phyloP scores from a whole-genome alignment of 2,113 vertebrate species.

The Bos taurus region DNA sequence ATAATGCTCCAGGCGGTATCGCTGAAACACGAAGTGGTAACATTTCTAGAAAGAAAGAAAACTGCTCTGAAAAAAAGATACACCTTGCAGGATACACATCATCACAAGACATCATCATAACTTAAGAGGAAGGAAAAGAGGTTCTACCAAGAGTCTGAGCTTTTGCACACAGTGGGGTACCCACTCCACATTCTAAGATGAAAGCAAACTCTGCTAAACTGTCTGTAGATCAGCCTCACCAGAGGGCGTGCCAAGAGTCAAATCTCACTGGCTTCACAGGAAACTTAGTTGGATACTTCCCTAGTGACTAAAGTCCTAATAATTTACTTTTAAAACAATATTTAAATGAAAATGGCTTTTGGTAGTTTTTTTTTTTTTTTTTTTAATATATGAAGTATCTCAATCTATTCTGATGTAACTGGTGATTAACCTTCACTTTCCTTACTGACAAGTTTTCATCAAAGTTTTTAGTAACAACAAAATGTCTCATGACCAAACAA shows the following conservation, averaged over 20 bases:
- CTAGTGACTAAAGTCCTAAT: background rate
- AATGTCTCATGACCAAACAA: background rate
- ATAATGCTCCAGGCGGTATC: slow-evolving; percentile 96
- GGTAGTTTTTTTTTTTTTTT: background rate
- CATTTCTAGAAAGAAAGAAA: slow-evolving; percentile 88
- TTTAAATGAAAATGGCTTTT: background rate
- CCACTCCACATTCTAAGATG: background rate
- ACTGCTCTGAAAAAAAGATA: background rate
- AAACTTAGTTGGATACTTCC: background rate
- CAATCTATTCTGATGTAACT: background rate
- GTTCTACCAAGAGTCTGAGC: background rate
- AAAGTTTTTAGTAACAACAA: slow-evolving; percentile 9
- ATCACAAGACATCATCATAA: background rate
- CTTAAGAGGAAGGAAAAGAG: background rate
- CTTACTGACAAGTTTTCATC: background rate
- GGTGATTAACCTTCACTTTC: slow-evolving; percentile 11
- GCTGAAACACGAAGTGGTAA: slow-evolving; percentile 97
- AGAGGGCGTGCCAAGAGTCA: background rate
- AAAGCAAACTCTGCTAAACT: background rate
- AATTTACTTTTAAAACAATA: background rate
- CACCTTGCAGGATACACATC: background rate
- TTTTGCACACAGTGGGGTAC: background rate
- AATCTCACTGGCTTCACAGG: background rate
- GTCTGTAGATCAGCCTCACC: background rate
- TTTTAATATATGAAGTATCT: background rate